phyloP scores from a whole-genome alignment of 2,113 vertebrate species.

The Syrrhaptes paradoxus region DNA sequence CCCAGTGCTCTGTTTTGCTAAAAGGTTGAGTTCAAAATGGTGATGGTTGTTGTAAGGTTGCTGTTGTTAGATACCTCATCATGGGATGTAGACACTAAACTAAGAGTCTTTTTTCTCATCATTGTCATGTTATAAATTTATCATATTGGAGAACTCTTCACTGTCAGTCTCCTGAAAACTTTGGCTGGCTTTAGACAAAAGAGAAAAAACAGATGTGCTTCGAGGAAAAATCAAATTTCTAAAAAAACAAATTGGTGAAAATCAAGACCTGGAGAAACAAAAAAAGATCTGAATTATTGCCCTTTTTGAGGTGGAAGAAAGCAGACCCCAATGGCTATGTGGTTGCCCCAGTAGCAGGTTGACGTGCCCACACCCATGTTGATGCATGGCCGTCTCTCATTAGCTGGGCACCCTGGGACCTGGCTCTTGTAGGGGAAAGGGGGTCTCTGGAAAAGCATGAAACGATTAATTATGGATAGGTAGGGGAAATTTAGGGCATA shows the following conservation, averaged over 20 bases:
- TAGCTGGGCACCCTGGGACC: not conserved
- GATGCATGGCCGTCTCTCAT: too few species aligned
- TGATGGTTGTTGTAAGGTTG: not conserved
- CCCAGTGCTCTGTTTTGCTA: not conserved
- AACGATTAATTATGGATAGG: not conserved
- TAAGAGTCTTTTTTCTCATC: not conserved
- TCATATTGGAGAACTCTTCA: not conserved
- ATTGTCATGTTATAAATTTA: not conserved
- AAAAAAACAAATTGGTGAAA: not conserved
- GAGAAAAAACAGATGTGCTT: fast-evolving
- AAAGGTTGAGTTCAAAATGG: not conserved
- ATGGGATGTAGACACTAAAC: not conserved
- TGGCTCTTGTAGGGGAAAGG: fast-evolving
- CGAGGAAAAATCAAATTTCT: not conserved
- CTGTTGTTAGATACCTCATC: not conserved
- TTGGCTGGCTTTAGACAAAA: not conserved
- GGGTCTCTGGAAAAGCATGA: not conserved
- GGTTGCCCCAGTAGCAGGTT: not conserved
- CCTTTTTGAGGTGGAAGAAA: not conserved
- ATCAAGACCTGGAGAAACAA: not conserved
- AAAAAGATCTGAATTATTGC: not conserved
- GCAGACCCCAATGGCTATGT: fast-evolving
- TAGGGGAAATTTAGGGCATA: not conserved
- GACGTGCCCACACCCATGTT: fast-evolving
- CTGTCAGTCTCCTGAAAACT: not conserved